Percentiles rank a stretch among this genome's conserved stretches.
These are phyloP conservation scores for Tinea semifulvella DNA, from an alignment of 2,888 invertebrate genomes.

Conservation along the genomic window DNA sequence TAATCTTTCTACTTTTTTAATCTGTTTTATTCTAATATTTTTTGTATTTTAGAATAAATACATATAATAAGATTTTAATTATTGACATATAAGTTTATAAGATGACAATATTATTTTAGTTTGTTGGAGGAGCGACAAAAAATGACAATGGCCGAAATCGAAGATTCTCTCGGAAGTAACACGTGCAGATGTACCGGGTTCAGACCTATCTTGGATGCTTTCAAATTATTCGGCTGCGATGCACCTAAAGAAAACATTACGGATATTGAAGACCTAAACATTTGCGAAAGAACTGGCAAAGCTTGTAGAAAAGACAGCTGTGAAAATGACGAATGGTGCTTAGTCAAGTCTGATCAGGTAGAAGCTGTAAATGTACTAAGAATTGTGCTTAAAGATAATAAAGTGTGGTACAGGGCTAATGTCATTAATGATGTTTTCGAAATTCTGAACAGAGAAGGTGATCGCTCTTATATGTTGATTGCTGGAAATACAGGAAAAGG, in stretches of 20 bases:
- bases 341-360: slow-evolving; percentile 19
- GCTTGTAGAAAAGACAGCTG: neutral
- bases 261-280: slow-evolving; percentile 14
- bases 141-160: slow-evolving; percentile 53
- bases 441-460: slow-evolving; percentile 30
- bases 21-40: too few relatives aligned
- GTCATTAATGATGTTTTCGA: slow-evolving; percentile 33
- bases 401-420: slow-evolving; percentile 32
- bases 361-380: neutral
- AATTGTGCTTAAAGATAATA: slow-evolving; percentile 13
- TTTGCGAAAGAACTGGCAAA: slow-evolving; percentile 6
- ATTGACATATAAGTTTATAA: too few relatives aligned
- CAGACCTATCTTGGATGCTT: slow-evolving; percentile 66
- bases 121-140: slow-evolving; percentile 23
- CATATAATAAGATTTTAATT: too few relatives aligned
- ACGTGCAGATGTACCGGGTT: slow-evolving; percentile 71
- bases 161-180: slow-evolving; percentile 65
- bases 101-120: slow-evolving; percentile 41
- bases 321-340: slow-evolving; percentile 11
- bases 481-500: slow-evolving; percentile 58
- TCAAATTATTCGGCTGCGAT: slow-evolving; percentile 61
- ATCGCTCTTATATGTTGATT: slow-evolving; percentile 43
- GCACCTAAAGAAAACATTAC: slow-evolving; percentile 25
- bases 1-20: too few relatives aligned
- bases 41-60: too few relatives aligned